Conservation (phyloP, 2,888 invertebrate genomes). For the Hypercompe scribonia region DNA sequence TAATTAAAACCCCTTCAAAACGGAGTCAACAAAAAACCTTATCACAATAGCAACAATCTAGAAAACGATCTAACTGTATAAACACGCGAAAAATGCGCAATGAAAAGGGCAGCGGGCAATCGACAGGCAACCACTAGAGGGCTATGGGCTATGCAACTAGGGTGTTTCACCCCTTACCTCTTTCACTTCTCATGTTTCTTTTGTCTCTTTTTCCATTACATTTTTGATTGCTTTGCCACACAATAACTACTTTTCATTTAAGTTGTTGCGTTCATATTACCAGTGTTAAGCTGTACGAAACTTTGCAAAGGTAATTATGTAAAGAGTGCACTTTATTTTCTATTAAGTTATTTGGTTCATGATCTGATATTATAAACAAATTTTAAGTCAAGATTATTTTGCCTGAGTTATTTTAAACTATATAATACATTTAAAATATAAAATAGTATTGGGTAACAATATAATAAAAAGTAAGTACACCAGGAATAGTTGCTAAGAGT, state of each 20-base stretch:
- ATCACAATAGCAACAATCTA: constrained; percentile 86
- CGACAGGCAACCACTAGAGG: constrained; percentile 31
- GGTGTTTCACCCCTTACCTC: constrained; percentile 44
- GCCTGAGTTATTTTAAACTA: background rate
- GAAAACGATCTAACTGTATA: constrained; percentile 86
- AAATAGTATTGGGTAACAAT: no score
- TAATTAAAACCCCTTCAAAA: constrained; percentile 83
- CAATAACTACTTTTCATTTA: constrained; percentile 48
- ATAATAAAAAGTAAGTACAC: no score
- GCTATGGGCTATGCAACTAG: constrained; percentile 68
- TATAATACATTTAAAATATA: background rate
- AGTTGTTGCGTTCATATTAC: constrained; percentile 18
- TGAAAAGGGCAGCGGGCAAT: constrained; percentile 83
- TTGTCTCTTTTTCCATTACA: constrained; percentile 67
- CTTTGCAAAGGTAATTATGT: background rate
- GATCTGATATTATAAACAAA: background rate
- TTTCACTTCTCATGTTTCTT: constrained; percentile 44
- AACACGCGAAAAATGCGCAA: constrained; percentile 85
- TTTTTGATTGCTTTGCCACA: constrained; percentile 76
- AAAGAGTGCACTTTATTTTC: background rate
- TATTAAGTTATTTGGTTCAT: background rate
- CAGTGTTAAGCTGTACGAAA: constrained; percentile 26
- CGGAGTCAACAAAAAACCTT: constrained; percentile 76
- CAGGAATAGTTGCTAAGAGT: no score
- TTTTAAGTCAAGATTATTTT: background rate